A percentile compares a stretch with the other conserved stretches of the same genome.
Conservation (phyloP, 2,113 vertebrate species). For the Nothobranchius furzeri region DNA sequence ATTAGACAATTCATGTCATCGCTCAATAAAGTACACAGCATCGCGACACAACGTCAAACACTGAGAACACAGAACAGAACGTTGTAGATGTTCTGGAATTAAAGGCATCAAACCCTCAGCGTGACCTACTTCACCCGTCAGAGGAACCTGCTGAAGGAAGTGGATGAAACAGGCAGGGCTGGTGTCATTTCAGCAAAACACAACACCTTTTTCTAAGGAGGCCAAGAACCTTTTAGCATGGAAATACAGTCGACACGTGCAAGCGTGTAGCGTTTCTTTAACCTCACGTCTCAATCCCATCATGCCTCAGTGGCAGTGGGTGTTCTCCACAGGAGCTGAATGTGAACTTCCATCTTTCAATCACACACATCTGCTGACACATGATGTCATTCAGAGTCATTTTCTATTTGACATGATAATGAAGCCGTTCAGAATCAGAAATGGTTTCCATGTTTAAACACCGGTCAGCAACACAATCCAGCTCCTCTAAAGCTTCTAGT, state of each 20-base stretch:
- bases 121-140: constrained; percentile 39
- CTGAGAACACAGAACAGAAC: too few relatives aligned
- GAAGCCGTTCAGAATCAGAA: too few relatives aligned
- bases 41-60: too few relatives aligned
- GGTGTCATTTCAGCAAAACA: constrained; percentile 47
- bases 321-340: constrained; percentile 40
- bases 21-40: too few relatives aligned
- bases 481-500: background rate
- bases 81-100: background rate
- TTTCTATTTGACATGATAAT: background rate
- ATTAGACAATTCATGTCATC: background rate
- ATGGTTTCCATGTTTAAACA: background rate
- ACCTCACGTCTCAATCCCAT: constrained; percentile 66
- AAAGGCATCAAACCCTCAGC: constrained; percentile 17
- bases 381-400: background rate
- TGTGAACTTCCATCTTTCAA: constrained; percentile 38
- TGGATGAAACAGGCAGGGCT: constrained; percentile 24
- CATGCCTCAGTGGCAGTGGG: constrained; percentile 65
- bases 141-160: constrained; percentile 24
- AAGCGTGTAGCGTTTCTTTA: constrained; percentile 70
- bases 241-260: constrained; percentile 58
- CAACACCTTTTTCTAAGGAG: constrained; percentile 65
- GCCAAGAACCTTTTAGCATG: constrained; percentile 74
- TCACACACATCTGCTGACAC: constrained; percentile 8
- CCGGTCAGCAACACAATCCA: background rate